Evolutionary conservation across 2,797 vertebrate species (phyloP).

Genomic region (Saguinus oedipus): DNA sequence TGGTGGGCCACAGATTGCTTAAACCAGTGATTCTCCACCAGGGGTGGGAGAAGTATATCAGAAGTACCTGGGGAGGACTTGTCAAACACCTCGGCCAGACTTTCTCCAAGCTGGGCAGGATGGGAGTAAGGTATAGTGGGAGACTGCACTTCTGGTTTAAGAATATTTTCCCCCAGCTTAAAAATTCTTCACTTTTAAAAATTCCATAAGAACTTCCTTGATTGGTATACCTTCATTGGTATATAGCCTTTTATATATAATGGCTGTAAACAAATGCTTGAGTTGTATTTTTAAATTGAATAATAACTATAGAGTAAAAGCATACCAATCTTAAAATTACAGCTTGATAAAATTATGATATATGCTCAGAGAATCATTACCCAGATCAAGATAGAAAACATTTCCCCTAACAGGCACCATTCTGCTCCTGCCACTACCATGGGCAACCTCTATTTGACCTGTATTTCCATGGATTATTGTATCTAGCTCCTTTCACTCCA

Average conservation of each 20-base stretch:
- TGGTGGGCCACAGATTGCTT: background rate
- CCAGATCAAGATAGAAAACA: background rate
- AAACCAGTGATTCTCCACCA: background rate
- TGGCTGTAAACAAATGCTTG: background rate
- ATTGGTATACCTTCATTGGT: background rate
- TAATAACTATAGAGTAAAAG: background rate
- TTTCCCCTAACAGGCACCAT: background rate
- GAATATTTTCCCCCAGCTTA: background rate
- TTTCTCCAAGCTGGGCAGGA: background rate
- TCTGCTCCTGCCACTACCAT: background rate
- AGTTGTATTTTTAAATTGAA: background rate
- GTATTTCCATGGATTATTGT: background rate
- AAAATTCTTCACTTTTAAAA: background rate
- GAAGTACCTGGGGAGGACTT: background rate
- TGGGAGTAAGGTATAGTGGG: background rate
- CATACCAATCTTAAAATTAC: background rate
- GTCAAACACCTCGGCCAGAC: background rate
- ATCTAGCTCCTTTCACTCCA: background rate
- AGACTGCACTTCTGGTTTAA: background rate
- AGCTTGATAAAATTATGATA: background rate
- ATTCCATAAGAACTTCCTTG: background rate
- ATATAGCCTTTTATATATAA: background rate
- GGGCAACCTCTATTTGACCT: background rate
- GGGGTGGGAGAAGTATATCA: background rate
- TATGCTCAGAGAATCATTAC: background rate